A percentile compares a stretch with the other conserved stretches of the same genome.
phyloP scores from a whole-genome alignment of 2,888 invertebrate species.

The Lacanobia oleracea region DNA sequence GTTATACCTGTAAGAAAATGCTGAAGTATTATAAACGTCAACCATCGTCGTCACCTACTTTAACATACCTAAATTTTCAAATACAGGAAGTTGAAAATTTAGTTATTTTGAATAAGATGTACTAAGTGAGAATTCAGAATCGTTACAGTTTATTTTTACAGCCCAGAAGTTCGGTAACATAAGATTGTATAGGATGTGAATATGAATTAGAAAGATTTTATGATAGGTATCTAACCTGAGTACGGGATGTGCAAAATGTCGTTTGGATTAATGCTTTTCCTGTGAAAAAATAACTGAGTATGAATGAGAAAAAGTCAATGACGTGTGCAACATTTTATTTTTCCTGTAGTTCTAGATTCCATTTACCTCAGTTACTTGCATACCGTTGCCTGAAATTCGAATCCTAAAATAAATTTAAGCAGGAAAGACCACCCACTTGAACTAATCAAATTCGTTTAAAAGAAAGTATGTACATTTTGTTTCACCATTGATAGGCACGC shows the following conservation, averaged over 20 bases:
- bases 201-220: slow-evolving; percentile 14
- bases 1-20: too few species aligned
- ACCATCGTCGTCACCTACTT: too few species aligned
- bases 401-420: not conserved
- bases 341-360: slow-evolving; percentile 33
- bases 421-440: slow-evolving; percentile 14
- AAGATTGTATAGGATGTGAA: not conserved
- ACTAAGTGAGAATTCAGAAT: not conserved
- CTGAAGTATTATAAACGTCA: too few species aligned
- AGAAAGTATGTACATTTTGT: slow-evolving; percentile 38
- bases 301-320: slow-evolving; percentile 28
- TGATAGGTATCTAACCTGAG: not conserved
- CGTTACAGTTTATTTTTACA: not conserved
- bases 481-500: not conserved
- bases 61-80: too few species aligned
- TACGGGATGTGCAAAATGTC: slow-evolving; percentile 46
- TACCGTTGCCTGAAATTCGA: not conserved
- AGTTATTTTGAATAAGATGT: too few species aligned
- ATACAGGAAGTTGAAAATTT: too few species aligned
- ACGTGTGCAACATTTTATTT: slow-evolving; percentile 41
- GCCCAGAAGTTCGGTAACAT: not conserved
- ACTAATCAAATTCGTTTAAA: slow-evolving; percentile 23
- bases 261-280: slow-evolving; percentile 44
- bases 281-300: slow-evolving; percentile 25
- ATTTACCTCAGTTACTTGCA: not conserved